Evolutionary conservation across 2,113 vertebrate genomes (phyloP).

Genomic region (Nothoprocta perdicaria): DNA sequence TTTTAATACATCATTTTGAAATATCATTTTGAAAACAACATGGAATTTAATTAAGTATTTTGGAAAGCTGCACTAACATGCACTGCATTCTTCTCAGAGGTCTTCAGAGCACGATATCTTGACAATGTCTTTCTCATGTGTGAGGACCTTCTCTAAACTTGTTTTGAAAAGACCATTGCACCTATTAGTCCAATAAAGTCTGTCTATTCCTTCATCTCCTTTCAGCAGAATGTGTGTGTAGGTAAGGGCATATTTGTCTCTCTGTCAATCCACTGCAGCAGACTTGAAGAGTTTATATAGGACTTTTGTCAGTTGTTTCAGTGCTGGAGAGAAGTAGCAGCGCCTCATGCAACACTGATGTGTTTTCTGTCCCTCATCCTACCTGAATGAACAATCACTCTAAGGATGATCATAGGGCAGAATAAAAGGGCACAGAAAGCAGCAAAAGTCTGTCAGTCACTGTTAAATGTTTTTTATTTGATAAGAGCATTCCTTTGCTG

Average conservation of each 20-base stretch:
- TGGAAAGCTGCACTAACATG: not conserved
- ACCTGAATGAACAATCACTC: not conserved
- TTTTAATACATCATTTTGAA: not conserved
- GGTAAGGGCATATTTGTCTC: not conserved
- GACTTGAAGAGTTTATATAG: not conserved
- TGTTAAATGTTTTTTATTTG: not conserved
- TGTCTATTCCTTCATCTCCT: not conserved
- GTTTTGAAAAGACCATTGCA: not conserved
- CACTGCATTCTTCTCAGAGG: not conserved
- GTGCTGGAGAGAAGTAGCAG: not conserved
- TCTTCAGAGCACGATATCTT: not conserved
- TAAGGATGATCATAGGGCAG: not conserved
- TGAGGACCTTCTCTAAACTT: not conserved
- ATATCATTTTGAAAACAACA: not conserved
- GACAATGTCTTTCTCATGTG: not conserved
- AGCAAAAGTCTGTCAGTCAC: rapidly evolving
- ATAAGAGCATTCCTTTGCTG: not conserved
- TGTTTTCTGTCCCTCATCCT: not conserved
- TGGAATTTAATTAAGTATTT: not conserved
- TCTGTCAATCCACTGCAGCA: not conserved
- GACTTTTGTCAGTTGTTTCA: not conserved
- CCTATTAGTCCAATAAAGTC: not conserved
- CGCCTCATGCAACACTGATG: not conserved
- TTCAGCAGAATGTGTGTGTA: not conserved
- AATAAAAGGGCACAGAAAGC: not conserved